Conservation (phyloP, 92 coral and sea anemone species). For the Bergia puertoricense region DNA sequence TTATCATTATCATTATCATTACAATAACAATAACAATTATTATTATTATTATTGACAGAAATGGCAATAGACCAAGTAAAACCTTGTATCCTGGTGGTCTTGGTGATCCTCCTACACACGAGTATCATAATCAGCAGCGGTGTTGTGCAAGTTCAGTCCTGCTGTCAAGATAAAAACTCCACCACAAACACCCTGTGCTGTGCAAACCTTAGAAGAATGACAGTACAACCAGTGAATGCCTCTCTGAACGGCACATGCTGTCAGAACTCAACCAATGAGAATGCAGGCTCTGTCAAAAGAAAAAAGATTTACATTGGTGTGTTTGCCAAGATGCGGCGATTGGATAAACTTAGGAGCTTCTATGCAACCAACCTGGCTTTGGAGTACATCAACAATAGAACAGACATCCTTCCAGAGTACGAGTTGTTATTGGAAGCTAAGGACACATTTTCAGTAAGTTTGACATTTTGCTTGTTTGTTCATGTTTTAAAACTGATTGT, state of each 20-base stretch:
- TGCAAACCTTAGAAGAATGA: neutral
- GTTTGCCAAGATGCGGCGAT: conserved; percentile 28
- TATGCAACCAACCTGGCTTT: conserved; percentile 35
- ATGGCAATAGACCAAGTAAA: neutral
- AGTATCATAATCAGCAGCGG: neutral
- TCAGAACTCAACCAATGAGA: conserved; percentile 1
- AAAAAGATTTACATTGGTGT: conserved; percentile 32
- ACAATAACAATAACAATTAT: neutral
- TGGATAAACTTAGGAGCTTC: conserved; percentile 13
- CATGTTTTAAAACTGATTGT: too few relatives aligned
- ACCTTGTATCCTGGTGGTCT: neutral
- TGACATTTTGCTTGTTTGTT: neutral
- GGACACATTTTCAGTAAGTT: conserved; percentile 37
- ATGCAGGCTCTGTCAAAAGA: neutral
- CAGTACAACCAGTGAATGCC: neutral
- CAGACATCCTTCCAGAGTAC: conserved; percentile 39
- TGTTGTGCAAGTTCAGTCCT: neutral
- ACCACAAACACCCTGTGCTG: neutral
- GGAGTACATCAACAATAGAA: conserved; percentile 39
- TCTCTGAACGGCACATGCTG: conserved; percentile 27
- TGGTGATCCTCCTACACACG: neutral
- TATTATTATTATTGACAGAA: neutral
- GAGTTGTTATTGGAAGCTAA: conserved; percentile 21
- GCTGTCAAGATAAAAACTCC: conserved; percentile 9
- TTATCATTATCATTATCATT: too few relatives aligned